phyloP scores from a whole-genome alignment of 2,113 vertebrate species.

The Pantherophis guttatus region DNA sequence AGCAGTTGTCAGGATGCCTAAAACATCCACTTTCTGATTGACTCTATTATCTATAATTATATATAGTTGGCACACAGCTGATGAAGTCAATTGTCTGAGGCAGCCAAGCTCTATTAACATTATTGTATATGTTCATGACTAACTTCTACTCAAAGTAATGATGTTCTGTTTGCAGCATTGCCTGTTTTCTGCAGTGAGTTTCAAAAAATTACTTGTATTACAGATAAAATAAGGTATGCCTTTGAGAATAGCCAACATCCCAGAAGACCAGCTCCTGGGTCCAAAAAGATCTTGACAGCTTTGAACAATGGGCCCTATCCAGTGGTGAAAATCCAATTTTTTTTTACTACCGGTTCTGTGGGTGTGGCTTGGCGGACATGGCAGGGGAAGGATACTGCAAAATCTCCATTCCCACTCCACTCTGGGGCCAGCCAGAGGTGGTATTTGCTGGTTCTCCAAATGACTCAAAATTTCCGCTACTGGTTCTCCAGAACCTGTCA shows the following conservation, averaged over 20 bases:
- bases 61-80: neutral
- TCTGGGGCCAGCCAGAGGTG: too few species aligned
- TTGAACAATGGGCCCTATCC: too few species aligned
- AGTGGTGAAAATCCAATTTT: too few species aligned
- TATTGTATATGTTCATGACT: neutral
- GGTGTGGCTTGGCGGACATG: too few species aligned
- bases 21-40: neutral
- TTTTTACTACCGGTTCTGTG: too few species aligned
- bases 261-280: too few species aligned
- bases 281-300: too few species aligned
- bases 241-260: neutral
- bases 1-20: neutral
- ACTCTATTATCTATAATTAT: neutral
- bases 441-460: too few species aligned
- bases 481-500: too few species aligned
- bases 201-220: neutral
- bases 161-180: neutral
- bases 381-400: too few species aligned
- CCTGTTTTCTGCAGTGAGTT: neutral
- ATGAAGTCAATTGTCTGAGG: neutral
- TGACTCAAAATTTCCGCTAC: too few species aligned
- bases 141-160: neutral
- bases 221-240: neutral
- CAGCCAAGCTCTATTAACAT: neutral
- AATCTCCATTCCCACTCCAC: too few species aligned